phyloP scores from a whole-genome alignment of 2,888 invertebrate genomes.

The Eupsilia transversa region DNA sequence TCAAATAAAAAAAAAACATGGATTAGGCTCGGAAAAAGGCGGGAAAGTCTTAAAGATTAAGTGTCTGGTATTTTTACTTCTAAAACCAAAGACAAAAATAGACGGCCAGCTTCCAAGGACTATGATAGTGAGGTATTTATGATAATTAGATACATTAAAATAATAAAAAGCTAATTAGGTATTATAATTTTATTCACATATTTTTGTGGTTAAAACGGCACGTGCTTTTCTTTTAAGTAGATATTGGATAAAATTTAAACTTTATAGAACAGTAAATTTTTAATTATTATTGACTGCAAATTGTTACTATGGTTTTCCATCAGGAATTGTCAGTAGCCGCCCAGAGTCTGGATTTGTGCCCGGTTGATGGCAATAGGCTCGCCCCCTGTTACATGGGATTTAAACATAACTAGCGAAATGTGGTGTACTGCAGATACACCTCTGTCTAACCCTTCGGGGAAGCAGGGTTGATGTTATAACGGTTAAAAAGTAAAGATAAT shows the following conservation, averaged over 20 bases:
- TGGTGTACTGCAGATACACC: neutral
- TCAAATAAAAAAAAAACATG: no score
- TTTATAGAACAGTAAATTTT: no score
- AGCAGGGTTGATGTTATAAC: no score
- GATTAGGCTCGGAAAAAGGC: no score
- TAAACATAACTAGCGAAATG: neutral
- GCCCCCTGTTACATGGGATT: neutral
- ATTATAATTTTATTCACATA: conserved; percentile 48
- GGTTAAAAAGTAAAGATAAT: neutral
- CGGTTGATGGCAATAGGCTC: neutral
- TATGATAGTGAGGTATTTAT: conserved; percentile 33
- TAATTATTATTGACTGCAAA: neutral
- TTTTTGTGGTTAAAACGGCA: conserved; percentile 19
- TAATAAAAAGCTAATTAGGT: conserved; percentile 38
- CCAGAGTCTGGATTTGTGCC: no score
- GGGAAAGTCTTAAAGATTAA: no score
- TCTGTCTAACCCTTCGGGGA: neutral
- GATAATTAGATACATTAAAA: conserved; percentile 19
- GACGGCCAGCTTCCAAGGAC: conserved; percentile 9
- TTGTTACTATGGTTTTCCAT: neutral
- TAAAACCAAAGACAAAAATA: conserved; percentile 27
- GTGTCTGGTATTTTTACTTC: neutral
- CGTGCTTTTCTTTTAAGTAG: conserved; percentile 1
- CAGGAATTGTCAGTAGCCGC: no score
- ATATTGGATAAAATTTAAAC: neutral